These are phyloP conservation scores for Chaetura pelagica DNA, from an alignment of 2,113 vertebrate genomes.

Conservation along the genomic window DNA sequence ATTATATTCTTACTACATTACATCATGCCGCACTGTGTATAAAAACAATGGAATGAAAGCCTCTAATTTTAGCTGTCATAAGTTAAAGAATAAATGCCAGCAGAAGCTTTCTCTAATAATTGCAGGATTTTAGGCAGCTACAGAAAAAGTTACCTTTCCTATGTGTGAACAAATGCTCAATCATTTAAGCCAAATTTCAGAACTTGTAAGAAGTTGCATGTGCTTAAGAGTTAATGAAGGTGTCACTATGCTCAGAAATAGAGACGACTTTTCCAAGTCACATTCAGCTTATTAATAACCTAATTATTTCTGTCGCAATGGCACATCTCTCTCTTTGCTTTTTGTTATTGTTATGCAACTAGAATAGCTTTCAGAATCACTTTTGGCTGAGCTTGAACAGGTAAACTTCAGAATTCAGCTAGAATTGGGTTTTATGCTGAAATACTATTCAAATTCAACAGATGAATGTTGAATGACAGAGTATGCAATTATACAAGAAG, in stretches of 20 bases:
- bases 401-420: slow-evolving; percentile 33
- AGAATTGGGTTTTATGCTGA: background rate
- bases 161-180: background rate
- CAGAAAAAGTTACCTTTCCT: background rate
- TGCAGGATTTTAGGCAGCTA: slow-evolving; percentile 39
- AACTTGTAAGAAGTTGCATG: background rate
- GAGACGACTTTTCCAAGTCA: slow-evolving; percentile 3
- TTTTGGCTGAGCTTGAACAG: slow-evolving; percentile 27
- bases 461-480: slow-evolving; percentile 45
- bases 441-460: slow-evolving; percentile 26
- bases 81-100: slow-evolving; percentile 52
- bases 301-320: slow-evolving; percentile 37
- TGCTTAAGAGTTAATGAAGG: slow-evolving; percentile 24
- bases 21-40: slow-evolving; percentile 24
- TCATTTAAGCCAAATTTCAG: background rate
- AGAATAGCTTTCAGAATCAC: background rate
- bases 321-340: slow-evolving; percentile 29
- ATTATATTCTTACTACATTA: slow-evolving; percentile 31
- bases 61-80: slow-evolving; percentile 63
- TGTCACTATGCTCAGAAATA: slow-evolving; percentile 27
- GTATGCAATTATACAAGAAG: slow-evolving; percentile 45
- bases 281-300: slow-evolving; percentile 50
- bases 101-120: slow-evolving; percentile 33
- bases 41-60: slow-evolving; percentile 65
- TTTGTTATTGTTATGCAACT: slow-evolving; percentile 43